A percentile compares a stretch with the other conserved stretches of the same genome.
Evolutionary conservation across 2,888 invertebrate genomes (phyloP).

Genomic region (Boloria euphrosyne): DNA sequence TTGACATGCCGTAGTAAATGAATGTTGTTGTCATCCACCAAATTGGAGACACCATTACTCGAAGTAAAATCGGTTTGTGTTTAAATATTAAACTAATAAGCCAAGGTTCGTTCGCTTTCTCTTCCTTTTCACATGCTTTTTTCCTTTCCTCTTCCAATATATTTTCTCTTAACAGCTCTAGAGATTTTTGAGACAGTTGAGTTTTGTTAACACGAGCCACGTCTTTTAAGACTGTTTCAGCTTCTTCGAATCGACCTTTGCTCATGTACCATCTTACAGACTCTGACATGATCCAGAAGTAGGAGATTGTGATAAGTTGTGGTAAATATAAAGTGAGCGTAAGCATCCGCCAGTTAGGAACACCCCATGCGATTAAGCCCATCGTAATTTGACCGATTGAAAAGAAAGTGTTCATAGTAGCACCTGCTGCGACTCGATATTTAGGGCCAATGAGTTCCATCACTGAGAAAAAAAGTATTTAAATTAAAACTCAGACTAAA

Average conservation of each 20-base stretch:
- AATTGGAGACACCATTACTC: slow-evolving; percentile 74
- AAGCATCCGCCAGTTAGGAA: slow-evolving; percentile 85
- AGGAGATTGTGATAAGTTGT: slow-evolving; percentile 83
- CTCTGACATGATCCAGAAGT: slow-evolving; percentile 86
- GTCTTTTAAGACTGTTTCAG: slow-evolving; percentile 82
- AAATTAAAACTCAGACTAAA: not conserved
- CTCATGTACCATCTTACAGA: slow-evolving; percentile 89
- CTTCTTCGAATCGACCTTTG: slow-evolving; percentile 84
- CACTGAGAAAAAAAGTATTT: slow-evolving; percentile 65
- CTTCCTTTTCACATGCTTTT: slow-evolving; percentile 44
- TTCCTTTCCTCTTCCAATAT: slow-evolving; percentile 50
- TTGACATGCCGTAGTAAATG: slow-evolving; percentile 87
- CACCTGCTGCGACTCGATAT: slow-evolving; percentile 86
- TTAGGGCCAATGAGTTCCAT: slow-evolving; percentile 89
- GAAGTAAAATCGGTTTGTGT: slow-evolving; percentile 47
- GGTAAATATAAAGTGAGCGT: slow-evolving; percentile 86
- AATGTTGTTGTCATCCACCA: slow-evolving; percentile 88
- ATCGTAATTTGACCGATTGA: slow-evolving; percentile 86
- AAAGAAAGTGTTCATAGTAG: slow-evolving; percentile 85
- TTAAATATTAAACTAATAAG: slow-evolving; percentile 58
- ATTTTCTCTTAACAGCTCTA: slow-evolving; percentile 50
- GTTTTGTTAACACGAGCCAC: slow-evolving; percentile 84
- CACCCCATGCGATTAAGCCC: slow-evolving; percentile 85
- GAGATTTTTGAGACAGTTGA: slow-evolving; percentile 55
- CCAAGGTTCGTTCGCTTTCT: slow-evolving; percentile 55